phyloP scores from a whole-genome alignment of 1,140 invertebrate species.

The Medauroidea extradentata region DNA sequence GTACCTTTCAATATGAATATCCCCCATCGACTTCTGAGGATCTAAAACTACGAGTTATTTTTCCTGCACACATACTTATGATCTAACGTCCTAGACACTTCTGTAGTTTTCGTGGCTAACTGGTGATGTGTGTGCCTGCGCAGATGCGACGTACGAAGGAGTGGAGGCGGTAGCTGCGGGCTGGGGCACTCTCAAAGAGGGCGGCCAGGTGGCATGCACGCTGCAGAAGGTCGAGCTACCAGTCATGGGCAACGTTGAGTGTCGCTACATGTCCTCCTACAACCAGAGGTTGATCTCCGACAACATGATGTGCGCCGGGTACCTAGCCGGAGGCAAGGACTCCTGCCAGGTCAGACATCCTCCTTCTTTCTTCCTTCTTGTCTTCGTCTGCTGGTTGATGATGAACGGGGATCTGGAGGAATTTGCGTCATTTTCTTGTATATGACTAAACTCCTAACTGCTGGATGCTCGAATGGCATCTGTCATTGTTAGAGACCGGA shows the following conservation, averaged over 20 bases:
- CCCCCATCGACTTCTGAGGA: too few relatives aligned
- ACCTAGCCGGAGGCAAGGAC: slow-evolving; percentile 70
- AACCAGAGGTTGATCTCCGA: slow-evolving; percentile 73
- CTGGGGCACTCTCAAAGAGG: slow-evolving; percentile 79
- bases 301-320: slow-evolving; percentile 83
- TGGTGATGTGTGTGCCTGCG: too few relatives aligned
- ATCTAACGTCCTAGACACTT: too few relatives aligned
- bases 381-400: not conserved
- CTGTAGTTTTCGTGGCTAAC: too few relatives aligned
- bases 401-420: slow-evolving; percentile 3
- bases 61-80: too few relatives aligned
- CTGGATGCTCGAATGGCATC: too few relatives aligned
- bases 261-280: slow-evolving; percentile 69
- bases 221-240: slow-evolving; percentile 79
- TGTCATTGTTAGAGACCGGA: too few relatives aligned
- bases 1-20: too few relatives aligned
- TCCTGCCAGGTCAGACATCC: slow-evolving; percentile 67
- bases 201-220: slow-evolving; percentile 72
- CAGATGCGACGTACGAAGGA: slow-evolving; percentile 5
- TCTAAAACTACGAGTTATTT: too few relatives aligned
- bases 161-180: slow-evolving; percentile 64
- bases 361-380: not conserved
- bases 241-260: slow-evolving; percentile 70
- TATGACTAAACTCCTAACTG: too few relatives aligned
- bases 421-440: slow-evolving; percentile 6